Evolutionary conservation across 2,113 vertebrate species (phyloP), one percentile per base, ranked within the genome.

Genomic region (Plotosus lineatus): DNA sequence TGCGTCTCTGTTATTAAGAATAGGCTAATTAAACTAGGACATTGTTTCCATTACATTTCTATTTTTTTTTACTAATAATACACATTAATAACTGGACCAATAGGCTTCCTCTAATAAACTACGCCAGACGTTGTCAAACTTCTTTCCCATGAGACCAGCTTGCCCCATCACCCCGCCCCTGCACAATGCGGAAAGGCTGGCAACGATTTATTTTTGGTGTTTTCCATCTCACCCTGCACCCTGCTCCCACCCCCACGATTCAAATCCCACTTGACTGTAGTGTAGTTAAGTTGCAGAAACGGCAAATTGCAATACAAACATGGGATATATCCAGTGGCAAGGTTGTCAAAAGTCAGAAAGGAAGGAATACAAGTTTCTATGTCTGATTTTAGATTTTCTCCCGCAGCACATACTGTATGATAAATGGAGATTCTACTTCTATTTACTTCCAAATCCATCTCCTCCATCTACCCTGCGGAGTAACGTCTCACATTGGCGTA

Each of bases 151-250:
- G 68, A 71, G 42, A 15, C 68, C 6, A 6, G 31, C 15, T 48
- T 31, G 26, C n/a, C 68, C 26, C 44, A 71, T 71, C 44, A 44
- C 31, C 44, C 44, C 42, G n/a, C 26, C 44, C 14, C 31, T 3
- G 44, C 44, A 50, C 17, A 72, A 72, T 72, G 26, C 3, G 3
- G 15, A 72, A 42, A 66, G 10, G 23, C n/a, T 42, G 33, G 60
- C 33, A 21, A n/a, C n/a, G 42, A 71, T 71, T 71, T 31, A 71
- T 48, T 48, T 48, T 72, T 72, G 44, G 44, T 50, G 21, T 72
- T 19, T 33, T 50, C 44, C 8, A 50, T 72, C 8, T 50, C n/a
- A 72, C 42, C 68, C 26, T 1, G 6, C n/a, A 19, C 68, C 7
- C 12, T 5, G 26, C 1, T 31, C 14, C 68, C 66, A 28, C 66